These are phyloP conservation scores for Brachyalestes nurse DNA, from an alignment of 2,797 vertebrate species.

Conservation along the genomic window DNA sequence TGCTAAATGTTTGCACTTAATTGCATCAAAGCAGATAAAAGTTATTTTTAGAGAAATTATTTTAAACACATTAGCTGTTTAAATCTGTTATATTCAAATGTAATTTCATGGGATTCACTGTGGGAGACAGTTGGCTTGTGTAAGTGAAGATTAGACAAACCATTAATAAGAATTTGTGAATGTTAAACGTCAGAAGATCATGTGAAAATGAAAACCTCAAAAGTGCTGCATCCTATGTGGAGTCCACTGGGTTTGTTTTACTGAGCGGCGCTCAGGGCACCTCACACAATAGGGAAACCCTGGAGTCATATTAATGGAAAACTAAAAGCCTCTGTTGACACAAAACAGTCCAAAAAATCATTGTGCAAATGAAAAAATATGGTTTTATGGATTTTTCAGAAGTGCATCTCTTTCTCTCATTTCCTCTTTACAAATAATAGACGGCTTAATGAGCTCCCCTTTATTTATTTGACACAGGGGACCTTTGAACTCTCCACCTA, in stretches of 20 bases:
- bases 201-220: too few relatives aligned
- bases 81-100: too few relatives aligned
- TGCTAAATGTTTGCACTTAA: too few relatives aligned
- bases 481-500: constrained; percentile 47
- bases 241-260: not conserved
- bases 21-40: too few relatives aligned
- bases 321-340: not conserved
- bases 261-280: not conserved
- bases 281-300: not conserved
- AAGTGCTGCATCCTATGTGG: not conserved
- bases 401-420: not conserved
- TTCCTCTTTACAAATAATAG: not conserved
- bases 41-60: too few relatives aligned
- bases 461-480: not conserved
- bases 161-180: too few relatives aligned
- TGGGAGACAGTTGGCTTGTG: not conserved
- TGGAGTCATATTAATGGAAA: not conserved
- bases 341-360: not conserved
- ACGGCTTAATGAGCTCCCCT: not conserved
- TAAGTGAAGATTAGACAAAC: too few relatives aligned
- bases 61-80: too few relatives aligned
- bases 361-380: not conserved
- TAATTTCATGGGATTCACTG: constrained; percentile 54
- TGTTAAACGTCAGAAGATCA: not conserved
- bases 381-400: not conserved